Evolutionary conservation across 2,888 invertebrate species (phyloP), one percentile per base, ranked within the genome.

Genomic region (Punctoribates punctum): DNA sequence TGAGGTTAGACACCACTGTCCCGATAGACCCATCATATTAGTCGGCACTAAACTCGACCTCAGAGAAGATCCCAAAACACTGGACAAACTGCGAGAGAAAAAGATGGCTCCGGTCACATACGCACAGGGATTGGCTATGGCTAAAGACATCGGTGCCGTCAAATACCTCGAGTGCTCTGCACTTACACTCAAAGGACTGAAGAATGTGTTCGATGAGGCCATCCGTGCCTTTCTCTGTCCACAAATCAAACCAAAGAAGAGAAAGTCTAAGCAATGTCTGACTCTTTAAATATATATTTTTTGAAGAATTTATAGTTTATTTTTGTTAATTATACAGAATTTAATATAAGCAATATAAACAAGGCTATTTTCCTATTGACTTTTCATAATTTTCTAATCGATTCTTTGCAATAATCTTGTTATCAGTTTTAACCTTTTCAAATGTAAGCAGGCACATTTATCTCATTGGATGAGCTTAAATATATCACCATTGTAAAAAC

Each of bases 1-100:
- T 80, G 99, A 99, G 89, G 96, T 99, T 82, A 96, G 97, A 86
- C 98, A 99, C 86, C 98, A 99, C 85, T 99, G 98, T 88, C 97
- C 98, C 79, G 97, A 98, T 87, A 96, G 97, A 80, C 98, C 98
- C 78, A 95, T 99, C 85, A 93, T 99, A 84, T 89, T 99, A 86
- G 96, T 98, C 85, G 97, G 97, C 93, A 99, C 98, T 81, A 99
- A 99, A 89, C 94, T 97, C 85, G 99, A 99, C 88, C 89, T 99
- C 85, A 89, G 98, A 83, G 98, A 99, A 86, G 98, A 97, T 86
- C 90, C 95, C 83, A 97, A 97, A 86, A 96, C 96, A 4, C 86
- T 97, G 79, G 92, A 93, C 82, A 88, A 90, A 79, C 87, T 98
- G 80, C 91, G 94, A 60, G 94, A 96, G 85, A 95, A 96, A 87